Percentiles rank a stretch among this genome's conserved stretches.
Conservation (phyloP, 2,797 vertebrate species). For the Artibeus lituratus region DNA sequence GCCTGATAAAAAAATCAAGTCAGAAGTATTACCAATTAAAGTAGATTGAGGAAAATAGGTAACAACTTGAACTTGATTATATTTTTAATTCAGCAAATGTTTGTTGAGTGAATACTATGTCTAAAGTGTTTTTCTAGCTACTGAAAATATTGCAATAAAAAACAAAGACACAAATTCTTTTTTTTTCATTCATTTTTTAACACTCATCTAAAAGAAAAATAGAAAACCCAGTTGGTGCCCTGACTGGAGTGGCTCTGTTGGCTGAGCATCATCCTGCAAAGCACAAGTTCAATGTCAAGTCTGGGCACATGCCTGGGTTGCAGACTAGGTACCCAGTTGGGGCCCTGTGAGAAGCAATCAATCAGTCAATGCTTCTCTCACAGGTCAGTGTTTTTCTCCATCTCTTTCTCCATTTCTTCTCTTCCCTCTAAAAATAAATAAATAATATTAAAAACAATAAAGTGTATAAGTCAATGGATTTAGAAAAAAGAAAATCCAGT, state of each 20-base stretch:
- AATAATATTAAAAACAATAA: not conserved
- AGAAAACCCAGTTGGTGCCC: not conserved
- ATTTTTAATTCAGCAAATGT: constrained; percentile 20
- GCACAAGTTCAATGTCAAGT: not conserved
- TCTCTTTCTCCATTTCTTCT: not conserved
- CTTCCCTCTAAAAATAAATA: not conserved
- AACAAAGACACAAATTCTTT: not conserved
- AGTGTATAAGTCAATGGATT: not conserved
- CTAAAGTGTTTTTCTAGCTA: not conserved
- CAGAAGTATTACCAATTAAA: not conserved
- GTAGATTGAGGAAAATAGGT: not conserved
- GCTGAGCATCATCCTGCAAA: not conserved
- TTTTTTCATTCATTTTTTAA: not conserved
- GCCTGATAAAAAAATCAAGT: not conserved
- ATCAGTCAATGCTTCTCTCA: not conserved
- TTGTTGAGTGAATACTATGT: not conserved
- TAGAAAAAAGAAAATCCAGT: not conserved
- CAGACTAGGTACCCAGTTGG: not conserved
- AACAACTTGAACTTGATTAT: not conserved
- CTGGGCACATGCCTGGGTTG: not conserved
- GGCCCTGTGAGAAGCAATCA: not conserved
- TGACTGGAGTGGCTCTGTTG: not conserved
- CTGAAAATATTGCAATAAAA: not conserved
- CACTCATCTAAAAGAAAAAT: not conserved
- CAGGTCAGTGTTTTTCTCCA: not conserved